These are phyloP conservation scores for Lota lota DNA, from an alignment of 2,113 vertebrate species.

Conservation along the genomic window DNA sequence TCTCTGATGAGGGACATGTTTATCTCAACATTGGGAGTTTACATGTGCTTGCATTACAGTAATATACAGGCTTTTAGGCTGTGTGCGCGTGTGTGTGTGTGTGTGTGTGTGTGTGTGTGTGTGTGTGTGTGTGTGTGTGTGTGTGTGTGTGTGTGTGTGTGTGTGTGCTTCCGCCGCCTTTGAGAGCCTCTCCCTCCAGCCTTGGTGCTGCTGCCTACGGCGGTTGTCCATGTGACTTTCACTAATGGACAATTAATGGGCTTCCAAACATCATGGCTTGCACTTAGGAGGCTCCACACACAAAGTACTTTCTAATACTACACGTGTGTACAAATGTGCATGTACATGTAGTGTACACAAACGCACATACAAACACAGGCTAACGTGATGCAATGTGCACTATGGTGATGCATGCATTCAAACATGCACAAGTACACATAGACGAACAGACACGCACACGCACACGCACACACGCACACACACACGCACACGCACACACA, in stretches of 20 bases:
- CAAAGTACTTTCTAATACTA: constrained; percentile 34
- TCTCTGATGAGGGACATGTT: too few species aligned
- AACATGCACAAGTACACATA: too few species aligned
- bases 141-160: not conserved
- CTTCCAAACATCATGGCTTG: constrained; percentile 49
- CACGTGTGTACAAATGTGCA: constrained; percentile 12
- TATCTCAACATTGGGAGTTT: too few species aligned
- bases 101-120: constrained; percentile 6
- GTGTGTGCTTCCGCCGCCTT: constrained; percentile 8
- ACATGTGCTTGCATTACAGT: too few species aligned
- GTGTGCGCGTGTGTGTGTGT: not conserved
- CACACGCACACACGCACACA: not conserved
- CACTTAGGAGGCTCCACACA: constrained; percentile 32
- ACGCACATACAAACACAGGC: not conserved
- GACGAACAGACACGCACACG: not conserved
- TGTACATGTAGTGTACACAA: constrained; percentile 2
- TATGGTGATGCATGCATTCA: too few species aligned
- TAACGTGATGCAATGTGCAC: too few species aligned
- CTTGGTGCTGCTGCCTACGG: constrained; percentile 21
- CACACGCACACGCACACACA: not conserved
- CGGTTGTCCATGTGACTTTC: constrained; percentile 41
- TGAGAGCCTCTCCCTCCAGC: constrained; percentile 9
- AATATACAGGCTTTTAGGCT: too few species aligned
- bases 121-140: not conserved
- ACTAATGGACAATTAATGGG: constrained; percentile 69